Conservation (phyloP, 2,888 invertebrate genomes). For the Chrysolina americana region DNA sequence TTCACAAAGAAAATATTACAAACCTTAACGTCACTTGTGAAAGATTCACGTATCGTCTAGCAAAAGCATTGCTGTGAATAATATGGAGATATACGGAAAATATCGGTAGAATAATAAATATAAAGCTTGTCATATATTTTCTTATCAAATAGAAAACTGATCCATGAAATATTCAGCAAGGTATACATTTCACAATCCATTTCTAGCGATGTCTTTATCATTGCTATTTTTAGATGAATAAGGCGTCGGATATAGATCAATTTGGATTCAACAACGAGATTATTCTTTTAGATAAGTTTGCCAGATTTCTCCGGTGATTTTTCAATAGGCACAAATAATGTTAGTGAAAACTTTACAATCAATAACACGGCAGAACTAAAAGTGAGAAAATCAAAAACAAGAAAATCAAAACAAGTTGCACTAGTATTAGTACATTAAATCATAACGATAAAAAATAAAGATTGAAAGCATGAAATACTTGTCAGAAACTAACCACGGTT, state of each 20-base stretch:
- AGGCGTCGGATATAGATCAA: too few species aligned
- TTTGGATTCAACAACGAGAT: neutral
- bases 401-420: too few species aligned
- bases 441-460: too few species aligned
- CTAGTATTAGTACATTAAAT: too few species aligned
- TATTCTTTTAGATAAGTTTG: too few species aligned
- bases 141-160: constrained; percentile 3
- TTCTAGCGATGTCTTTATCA: neutral
- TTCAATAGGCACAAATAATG: too few species aligned
- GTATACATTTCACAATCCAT: neutral
- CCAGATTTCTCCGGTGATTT: too few species aligned
- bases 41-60: neutral
- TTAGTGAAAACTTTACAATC: too few species aligned
- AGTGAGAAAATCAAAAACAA: too few species aligned
- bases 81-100: constrained; percentile 1
- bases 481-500: too few species aligned
- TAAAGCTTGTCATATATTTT: neutral
- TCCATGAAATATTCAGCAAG: neutral
- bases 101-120: neutral
- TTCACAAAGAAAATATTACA: neutral
- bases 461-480: too few species aligned
- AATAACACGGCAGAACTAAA: too few species aligned
- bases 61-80: constrained; percentile 2
- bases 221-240: neutral
- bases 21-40: constrained; percentile 4